phyloP scores from a whole-genome alignment of 2,888 invertebrate species.

The Xestia sexstrigata region DNA sequence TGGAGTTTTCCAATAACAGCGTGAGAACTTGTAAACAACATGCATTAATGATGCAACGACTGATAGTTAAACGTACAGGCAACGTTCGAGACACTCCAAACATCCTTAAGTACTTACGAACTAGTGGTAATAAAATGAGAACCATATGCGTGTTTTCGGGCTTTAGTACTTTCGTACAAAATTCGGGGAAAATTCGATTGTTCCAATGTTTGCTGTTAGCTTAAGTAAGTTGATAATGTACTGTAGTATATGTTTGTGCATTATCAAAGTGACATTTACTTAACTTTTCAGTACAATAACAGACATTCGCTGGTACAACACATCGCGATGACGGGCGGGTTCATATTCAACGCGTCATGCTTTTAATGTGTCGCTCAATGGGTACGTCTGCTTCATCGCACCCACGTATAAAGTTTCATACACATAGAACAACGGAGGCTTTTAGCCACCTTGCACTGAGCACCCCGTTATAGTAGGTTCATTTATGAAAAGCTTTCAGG shows the following conservation, averaged over 20 bases:
- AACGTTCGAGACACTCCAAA: conserved; percentile 59
- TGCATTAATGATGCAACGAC: conserved; percentile 66
- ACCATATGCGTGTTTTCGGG: conserved; percentile 40
- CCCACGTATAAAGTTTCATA: conserved; percentile 80
- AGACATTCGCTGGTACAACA: conserved; percentile 37
- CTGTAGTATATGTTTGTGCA: conserved; percentile 21
- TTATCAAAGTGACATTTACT: conserved; percentile 36
- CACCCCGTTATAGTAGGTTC: conserved; percentile 77
- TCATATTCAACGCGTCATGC: conserved; percentile 65
- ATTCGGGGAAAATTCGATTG: conserved; percentile 44
- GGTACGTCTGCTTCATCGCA: conserved; percentile 71
- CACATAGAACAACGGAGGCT: conserved; percentile 76
- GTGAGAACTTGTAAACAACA: conserved; percentile 65
- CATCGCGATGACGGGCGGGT: conserved; percentile 55
- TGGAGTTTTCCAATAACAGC: conserved; percentile 63
- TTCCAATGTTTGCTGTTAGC: conserved; percentile 34
- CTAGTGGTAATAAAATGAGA: conserved; percentile 60
- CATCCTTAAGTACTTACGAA: conserved; percentile 60
- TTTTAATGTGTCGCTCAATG: conserved; percentile 71
- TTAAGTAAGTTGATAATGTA: conserved; percentile 45
- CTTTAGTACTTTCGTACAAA: conserved; percentile 41
- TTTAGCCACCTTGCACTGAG: conserved; percentile 83
- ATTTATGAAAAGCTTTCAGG: conserved; percentile 89
- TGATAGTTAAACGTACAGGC: conserved; percentile 56
- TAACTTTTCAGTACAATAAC: conserved; percentile 35